Evolutionary conservation across 2,113 vertebrate species (phyloP).

Genomic region (Loxodonta africana): DNA sequence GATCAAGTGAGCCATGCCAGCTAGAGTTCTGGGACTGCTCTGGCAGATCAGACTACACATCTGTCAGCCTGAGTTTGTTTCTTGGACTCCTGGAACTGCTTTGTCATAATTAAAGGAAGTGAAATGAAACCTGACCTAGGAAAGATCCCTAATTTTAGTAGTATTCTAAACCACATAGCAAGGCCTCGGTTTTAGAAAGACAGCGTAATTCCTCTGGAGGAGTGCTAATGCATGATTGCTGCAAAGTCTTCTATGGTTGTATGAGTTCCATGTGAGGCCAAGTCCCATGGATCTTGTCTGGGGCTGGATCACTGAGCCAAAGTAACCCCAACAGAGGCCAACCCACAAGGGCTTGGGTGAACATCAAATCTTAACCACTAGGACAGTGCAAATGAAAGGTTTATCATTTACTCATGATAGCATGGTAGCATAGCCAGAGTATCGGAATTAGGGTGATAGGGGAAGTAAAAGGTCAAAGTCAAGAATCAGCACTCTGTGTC

Average conservation of each 20-base stretch:
- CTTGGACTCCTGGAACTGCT: slow-evolving; percentile 2
- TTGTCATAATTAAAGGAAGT: not conserved
- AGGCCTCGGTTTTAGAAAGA: not conserved
- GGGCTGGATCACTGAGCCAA: not conserved
- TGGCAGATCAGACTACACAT: not conserved
- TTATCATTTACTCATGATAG: not conserved
- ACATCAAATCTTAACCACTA: not conserved
- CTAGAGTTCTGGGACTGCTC: not conserved
- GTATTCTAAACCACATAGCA: slow-evolving; percentile 16
- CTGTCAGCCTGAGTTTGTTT: not conserved
- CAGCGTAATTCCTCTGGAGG: not conserved
- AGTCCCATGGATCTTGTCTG: not conserved
- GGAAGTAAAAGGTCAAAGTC: not conserved
- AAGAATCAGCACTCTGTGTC: not conserved
- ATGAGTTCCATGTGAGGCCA: not conserved
- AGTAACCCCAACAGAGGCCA: not conserved
- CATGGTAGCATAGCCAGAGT: not conserved
- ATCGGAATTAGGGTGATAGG: not conserved
- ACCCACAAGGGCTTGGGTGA: not conserved
- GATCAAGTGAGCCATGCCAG: not conserved
- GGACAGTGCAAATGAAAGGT: not conserved
- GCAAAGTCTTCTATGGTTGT: not conserved
- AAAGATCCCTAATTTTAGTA: not conserved
- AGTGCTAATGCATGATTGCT: not conserved
- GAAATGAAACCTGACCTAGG: not conserved